Base-by-base conservation (phyloP, 2,888 invertebrate genomes). In the Isoperla grammatica region DNA sequence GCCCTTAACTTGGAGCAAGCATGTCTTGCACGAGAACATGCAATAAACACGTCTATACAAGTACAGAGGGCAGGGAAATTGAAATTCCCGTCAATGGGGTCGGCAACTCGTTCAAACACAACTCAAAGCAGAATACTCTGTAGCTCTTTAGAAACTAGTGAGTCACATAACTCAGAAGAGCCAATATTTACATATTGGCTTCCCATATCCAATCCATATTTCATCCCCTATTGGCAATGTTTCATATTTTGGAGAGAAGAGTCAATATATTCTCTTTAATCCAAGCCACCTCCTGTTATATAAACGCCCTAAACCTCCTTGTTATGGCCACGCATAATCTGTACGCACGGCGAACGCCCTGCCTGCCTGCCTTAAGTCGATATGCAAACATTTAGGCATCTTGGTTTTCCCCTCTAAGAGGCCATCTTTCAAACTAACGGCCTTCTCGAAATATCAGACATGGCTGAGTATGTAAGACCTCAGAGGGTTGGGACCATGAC, bases 381-480 rank as follows among this genome's bases (percentile, higher is more conserved):
- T 49, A 49, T 49, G 49, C 49, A 49, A 49, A 49, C 49, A 49
- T 23, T 29, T 23, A 29, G 49, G 49, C 49, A 20, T 46, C 46
- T 46, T 46, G 46, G 12, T 22, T 46, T n/a, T 9, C n/a, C 20
- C 20, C 35, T 29, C 29, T 29, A 23, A 49, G 49, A 49, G 49
- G 23, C 29, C 49, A 49, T 49, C 22, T 49, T 29, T 49, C 35
- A 29, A 49, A 49, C 22, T 49, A 49, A 49, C 49, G 49, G 29
- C 49, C 29, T 29, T 4, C 29, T 29, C 29, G 29, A 29, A 29
- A 29, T 29, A 29, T 29, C 29, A 29, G 29, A 29, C 29, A 29
- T 29, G 29, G 29, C 29, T 6, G 29, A 29, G 29, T 29, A 29
- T 29, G 29, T 29, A 29, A 8, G 29, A 8, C 8, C 5, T 29